Conservation (phyloP, 2,888 invertebrate genomes). For the Heliconius erato region DNA sequence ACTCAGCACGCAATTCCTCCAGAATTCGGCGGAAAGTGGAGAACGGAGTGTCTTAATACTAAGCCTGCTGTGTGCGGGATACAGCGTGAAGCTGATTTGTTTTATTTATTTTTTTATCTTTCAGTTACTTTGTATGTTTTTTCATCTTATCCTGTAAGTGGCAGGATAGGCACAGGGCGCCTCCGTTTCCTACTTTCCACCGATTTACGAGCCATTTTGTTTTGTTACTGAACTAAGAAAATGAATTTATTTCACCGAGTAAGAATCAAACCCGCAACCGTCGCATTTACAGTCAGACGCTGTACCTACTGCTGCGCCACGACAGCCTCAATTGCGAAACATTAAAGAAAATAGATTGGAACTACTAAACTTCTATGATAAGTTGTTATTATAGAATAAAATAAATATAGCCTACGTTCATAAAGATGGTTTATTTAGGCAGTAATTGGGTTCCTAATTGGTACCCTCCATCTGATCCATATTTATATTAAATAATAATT, state of each 20-base stretch:
- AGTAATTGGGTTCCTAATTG: constrained; percentile 6
- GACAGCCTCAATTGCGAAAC: not conserved
- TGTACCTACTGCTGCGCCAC: not conserved
- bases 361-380: no score
- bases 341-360: not conserved
- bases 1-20: no score
- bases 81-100: no score
- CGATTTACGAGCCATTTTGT: not conserved
- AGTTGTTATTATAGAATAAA: not conserved
- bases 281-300: not conserved
- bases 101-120: no score
- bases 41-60: no score
- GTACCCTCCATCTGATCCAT: constrained; percentile 13
- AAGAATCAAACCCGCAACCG: not conserved
- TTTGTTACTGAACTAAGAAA: not conserved
- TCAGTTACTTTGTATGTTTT: no score
- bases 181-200: not conserved
- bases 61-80: no score
- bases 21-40: no score
- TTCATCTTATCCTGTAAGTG: no score
- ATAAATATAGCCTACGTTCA: not conserved
- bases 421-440: not conserved
- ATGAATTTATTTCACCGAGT: not conserved
- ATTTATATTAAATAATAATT: constrained; percentile 16
- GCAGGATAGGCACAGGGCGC: no score